A percentile compares a stretch with the other conserved stretches of the same genome.
These are phyloP conservation scores for Aurelia sp. DNA, from an alignment of 30 jellyfish, hydroid and myxozoan species.

Conservation along the genomic window DNA sequence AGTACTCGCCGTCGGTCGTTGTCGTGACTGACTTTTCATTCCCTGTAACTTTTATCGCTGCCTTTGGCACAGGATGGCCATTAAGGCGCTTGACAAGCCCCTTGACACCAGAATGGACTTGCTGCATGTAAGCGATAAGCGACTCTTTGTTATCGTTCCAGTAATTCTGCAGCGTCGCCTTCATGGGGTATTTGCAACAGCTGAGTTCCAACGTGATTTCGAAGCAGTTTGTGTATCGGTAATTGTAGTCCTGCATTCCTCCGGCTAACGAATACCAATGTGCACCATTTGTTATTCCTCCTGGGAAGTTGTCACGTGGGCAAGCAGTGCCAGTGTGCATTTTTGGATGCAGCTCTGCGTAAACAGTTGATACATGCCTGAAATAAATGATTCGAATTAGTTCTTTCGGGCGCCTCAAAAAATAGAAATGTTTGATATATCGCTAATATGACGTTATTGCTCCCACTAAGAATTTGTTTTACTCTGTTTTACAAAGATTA, in stretches of 20 bases:
- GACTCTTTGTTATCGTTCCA: constrained; percentile 85
- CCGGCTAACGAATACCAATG: constrained; percentile 92
- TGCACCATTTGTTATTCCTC: constrained; percentile 98
- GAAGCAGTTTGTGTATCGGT: constrained; percentile 88
- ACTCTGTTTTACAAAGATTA: background rate
- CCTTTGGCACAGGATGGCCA: constrained; percentile 59
- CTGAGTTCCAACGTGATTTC: constrained; percentile 94
- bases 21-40: constrained; percentile 67
- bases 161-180: constrained; percentile 12
- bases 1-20: constrained; percentile 84
- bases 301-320: constrained; percentile 73
- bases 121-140: constrained; percentile 76
- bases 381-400: background rate
- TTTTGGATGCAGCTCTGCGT: constrained; percentile 78
- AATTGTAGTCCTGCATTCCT: constrained; percentile 99
- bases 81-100: constrained; percentile 65
- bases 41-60: constrained; percentile 51
- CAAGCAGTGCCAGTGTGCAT: constrained; percentile 90
- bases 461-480: too few relatives aligned
- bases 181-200: constrained; percentile 82
- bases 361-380: constrained; percentile 81
- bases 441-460: too few relatives aligned
- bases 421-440: too few relatives aligned
- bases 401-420: too few relatives aligned
- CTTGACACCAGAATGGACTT: constrained; percentile 91